Percentiles rank a stretch among this genome's conserved stretches.
These are phyloP conservation scores for Dastarcus helophoroides DNA, from an alignment of 2,888 invertebrate species.

Conservation along the genomic window DNA sequence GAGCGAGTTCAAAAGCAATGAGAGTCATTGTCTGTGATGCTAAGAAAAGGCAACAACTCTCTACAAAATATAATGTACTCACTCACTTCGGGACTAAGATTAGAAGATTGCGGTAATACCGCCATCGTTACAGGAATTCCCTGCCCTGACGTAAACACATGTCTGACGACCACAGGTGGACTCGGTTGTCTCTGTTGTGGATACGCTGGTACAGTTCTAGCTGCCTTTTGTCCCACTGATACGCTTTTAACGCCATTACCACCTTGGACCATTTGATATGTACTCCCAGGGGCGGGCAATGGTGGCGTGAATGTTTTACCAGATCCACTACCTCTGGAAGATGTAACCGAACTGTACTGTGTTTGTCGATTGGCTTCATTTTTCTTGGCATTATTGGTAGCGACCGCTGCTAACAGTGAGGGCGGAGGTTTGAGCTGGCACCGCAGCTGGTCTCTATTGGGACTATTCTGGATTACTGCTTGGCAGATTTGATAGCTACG, in stretches of 20 bases:
- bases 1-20: no score
- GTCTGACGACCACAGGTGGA: conserved; percentile 52
- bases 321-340: conserved; percentile 25
- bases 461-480: conserved; percentile 88
- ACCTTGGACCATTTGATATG: conserved; percentile 31
- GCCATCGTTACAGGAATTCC: conserved; percentile 48
- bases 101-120: conserved; percentile 37
- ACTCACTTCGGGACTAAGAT: conserved; percentile 37
- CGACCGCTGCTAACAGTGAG: conserved; percentile 49
- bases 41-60: no score
- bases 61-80: no score
- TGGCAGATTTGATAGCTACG: conserved; percentile 91
- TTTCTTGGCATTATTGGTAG: conserved; percentile 29
- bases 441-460: conserved; percentile 75
- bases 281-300: conserved; percentile 28
- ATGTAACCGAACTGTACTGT: conserved; percentile 35
- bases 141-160: conserved; percentile 46
- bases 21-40: no score
- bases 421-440: conserved; percentile 80
- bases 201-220: conserved; percentile 38
- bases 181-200: conserved; percentile 47
- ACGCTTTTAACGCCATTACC: conserved; percentile 36
- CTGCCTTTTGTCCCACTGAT: conserved; percentile 28
- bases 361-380: conserved; percentile 29
- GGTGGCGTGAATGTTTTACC: conserved; percentile 37